phyloP scores from a whole-genome alignment of 1,140 invertebrate species.

The Hirudo medicinalis region DNA sequence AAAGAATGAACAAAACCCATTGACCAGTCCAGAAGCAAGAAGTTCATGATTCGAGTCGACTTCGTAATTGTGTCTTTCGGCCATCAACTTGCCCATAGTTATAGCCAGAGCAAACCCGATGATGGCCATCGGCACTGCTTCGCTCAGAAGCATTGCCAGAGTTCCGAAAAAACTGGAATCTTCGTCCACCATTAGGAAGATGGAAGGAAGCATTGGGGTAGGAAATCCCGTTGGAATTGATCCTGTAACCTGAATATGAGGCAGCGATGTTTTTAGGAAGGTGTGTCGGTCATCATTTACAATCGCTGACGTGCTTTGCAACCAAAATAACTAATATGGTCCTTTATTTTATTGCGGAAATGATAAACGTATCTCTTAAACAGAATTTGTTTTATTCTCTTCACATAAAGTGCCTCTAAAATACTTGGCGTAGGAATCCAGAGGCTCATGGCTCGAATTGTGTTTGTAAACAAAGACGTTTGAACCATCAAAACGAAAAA shows the following conservation, averaged over 20 bases:
- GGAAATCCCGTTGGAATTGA: conserved; percentile 39
- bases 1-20: conserved; percentile 30
- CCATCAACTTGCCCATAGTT: conserved; percentile 72
- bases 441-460: no score
- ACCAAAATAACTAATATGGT: no score
- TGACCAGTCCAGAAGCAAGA: conserved; percentile 29
- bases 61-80: conserved; percentile 25
- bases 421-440: no score
- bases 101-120: conserved; percentile 75
- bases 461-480: no score
- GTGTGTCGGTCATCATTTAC: no score
- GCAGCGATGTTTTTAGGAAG: no score
- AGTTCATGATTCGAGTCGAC: conserved; percentile 31
- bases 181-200: not conserved
- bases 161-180: conserved; percentile 7
- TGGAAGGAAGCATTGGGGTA: conserved; percentile 14
- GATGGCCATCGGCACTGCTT: conserved; percentile 64
- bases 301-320: no score
- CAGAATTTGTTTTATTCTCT: no score
- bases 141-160: conserved; percentile 37
- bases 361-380: no score
- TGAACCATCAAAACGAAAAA: no score
- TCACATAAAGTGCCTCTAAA: no score
- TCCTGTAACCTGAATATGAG: conserved; percentile 23
- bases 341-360: no score